These are phyloP conservation scores for Corythornis cristatus DNA, from an alignment of 2,113 vertebrate species.

Conservation along the genomic window DNA sequence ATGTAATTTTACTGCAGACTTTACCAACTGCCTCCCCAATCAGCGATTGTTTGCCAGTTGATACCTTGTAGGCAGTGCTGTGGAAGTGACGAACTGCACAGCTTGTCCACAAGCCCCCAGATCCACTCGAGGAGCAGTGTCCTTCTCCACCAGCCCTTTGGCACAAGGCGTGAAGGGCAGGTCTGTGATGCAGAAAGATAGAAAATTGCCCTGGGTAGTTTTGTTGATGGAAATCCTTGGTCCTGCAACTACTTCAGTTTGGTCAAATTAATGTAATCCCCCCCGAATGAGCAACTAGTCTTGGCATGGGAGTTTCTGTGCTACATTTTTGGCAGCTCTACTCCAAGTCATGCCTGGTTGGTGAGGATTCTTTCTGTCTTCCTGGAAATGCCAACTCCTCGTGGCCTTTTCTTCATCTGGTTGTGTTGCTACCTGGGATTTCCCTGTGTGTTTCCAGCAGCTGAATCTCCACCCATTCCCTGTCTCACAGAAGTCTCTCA, in stretches of 20 bases:
- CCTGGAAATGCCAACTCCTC: not conserved
- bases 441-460: not conserved
- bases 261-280: conserved; percentile 16
- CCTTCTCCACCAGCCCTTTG: conserved; percentile 38
- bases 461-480: not conserved
- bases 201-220: conserved; percentile 18
- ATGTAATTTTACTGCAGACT: conserved; percentile 24
- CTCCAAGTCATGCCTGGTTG: not conserved
- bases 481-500: not conserved
- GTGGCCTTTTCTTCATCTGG: not conserved
- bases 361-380: not conserved
- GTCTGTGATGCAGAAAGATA: conserved; percentile 32
- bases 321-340: not conserved
- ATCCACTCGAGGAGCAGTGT: not conserved
- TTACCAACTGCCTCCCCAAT: conserved; percentile 29
- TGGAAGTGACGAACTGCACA: not conserved
- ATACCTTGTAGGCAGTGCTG: conserved; percentile 27
- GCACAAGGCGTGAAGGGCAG: conserved; percentile 39
- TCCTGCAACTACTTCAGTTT: conserved; percentile 11
- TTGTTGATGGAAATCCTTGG: conserved; percentile 20
- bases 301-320: not conserved
- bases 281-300: not conserved
- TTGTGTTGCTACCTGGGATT: not conserved
- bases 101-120: not conserved
- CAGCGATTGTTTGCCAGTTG: conserved; percentile 1